These are phyloP conservation scores for Leptodactylus fuscus DNA, from an alignment of 2,113 vertebrate genomes.

Conservation along the genomic window DNA sequence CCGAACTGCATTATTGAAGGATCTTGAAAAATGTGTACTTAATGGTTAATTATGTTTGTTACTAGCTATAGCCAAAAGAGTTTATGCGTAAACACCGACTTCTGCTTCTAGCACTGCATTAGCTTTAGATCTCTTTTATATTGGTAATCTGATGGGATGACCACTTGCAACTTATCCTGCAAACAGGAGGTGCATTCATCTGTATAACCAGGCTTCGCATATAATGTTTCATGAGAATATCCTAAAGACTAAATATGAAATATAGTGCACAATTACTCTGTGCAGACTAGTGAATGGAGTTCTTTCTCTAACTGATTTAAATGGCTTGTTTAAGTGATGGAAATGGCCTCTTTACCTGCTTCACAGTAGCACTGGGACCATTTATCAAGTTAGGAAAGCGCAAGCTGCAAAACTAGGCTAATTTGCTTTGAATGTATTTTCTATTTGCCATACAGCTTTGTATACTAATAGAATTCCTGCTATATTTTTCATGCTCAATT, in stretches of 20 bases:
- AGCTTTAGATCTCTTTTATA: conserved; percentile 13
- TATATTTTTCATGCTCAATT: background rate
- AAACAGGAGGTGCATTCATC: background rate
- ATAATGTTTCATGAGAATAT: background rate
- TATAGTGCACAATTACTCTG: conserved; percentile 9
- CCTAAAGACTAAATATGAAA: conserved; percentile 14
- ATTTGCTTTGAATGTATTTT: conserved; percentile 22
- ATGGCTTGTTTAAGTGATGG: conserved; percentile 52
- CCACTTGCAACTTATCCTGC: background rate
- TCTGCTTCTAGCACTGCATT: background rate
- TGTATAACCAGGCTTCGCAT: conserved; percentile 14
- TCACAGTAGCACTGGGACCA: conserved; percentile 46
- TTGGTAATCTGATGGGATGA: background rate
- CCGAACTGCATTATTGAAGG: conserved; percentile 9
- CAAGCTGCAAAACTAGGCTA: conserved; percentile 20
- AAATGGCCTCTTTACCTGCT: conserved; percentile 56
- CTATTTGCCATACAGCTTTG: conserved; percentile 17
- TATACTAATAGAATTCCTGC: conserved; percentile 17
- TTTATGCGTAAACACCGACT: conserved; percentile 1
- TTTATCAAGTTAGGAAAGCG: conserved; percentile 50
- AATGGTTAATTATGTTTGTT: conserved; percentile 16
- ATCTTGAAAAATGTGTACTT: background rate
- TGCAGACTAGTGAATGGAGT: conserved; percentile 16
- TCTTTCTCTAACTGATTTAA: conserved; percentile 43
- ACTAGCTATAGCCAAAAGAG: conserved; percentile 1